These are phyloP conservation scores for Gymnopithys bicolor DNA, from an alignment of 2,797 vertebrate species.

Conservation along the genomic window DNA sequence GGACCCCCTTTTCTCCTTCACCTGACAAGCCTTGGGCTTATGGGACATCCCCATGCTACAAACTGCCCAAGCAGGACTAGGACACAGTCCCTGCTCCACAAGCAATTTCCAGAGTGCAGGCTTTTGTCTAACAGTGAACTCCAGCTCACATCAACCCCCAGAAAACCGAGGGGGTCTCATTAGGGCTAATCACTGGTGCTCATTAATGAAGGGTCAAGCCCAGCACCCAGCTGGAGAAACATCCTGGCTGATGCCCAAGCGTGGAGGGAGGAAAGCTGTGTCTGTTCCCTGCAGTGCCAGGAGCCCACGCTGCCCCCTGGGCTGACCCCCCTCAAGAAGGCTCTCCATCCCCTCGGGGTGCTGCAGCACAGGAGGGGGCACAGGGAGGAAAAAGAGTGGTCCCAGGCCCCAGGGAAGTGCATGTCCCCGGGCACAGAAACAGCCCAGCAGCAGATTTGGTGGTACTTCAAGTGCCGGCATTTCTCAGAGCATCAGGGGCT, in stretches of 20 bases:
- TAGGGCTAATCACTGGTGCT: background rate
- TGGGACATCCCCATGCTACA: background rate
- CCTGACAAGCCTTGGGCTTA: accelerated
- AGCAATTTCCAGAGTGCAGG: background rate
- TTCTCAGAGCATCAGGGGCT: constrained; percentile 65
- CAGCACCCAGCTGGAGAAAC: background rate
- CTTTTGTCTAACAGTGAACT: background rate
- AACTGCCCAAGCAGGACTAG: accelerated
- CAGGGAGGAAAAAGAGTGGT: background rate
- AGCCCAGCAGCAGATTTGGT: background rate
- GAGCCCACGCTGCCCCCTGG: background rate
- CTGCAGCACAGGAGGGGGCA: background rate
- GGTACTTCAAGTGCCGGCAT: constrained; percentile 47
- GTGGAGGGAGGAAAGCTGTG: background rate
- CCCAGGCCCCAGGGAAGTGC: no score
- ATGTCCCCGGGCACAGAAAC: background rate
- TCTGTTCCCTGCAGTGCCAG: accelerated
- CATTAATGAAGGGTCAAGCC: background rate
- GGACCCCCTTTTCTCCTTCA: background rate
- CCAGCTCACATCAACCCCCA: background rate
- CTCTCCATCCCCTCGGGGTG: accelerated
- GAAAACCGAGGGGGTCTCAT: background rate
- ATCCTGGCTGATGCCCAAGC: background rate
- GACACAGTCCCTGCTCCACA: accelerated
- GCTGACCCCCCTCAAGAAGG: accelerated